phyloP scores from a whole-genome alignment of 2,888 invertebrate genomes.

The Reticulitermes lucifugus region DNA sequence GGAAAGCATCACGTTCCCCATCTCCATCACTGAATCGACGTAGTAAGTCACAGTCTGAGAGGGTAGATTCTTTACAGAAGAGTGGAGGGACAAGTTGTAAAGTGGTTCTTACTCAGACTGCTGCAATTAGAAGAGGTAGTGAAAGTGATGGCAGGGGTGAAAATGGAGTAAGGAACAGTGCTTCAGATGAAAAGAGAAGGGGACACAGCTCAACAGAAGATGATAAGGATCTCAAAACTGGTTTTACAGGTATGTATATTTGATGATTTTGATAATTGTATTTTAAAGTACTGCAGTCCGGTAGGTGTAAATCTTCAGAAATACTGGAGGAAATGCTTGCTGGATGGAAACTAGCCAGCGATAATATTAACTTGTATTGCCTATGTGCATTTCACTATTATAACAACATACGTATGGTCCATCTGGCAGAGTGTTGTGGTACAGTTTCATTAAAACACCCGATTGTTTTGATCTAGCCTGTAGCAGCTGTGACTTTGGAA shows the following conservation, averaged over 20 bases:
- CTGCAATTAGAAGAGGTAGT: conserved; percentile 46
- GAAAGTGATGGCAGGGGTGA: conserved; percentile 43
- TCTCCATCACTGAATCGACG: conserved; percentile 29
- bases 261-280: background rate
- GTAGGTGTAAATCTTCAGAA: too few relatives aligned
- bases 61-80: conserved; percentile 27
- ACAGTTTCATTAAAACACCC: too few relatives aligned
- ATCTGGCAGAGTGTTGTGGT: too few relatives aligned
- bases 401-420: too few relatives aligned
- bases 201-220: conserved; percentile 64
- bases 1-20: conserved; percentile 22
- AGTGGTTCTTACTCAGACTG: conserved; percentile 13
- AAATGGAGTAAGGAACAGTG: conserved; percentile 26
- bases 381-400: too few relatives aligned
- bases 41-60: conserved; percentile 29
- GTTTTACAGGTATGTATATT: conserved; percentile 65
- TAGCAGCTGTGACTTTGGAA: too few relatives aligned
- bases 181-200: conserved; percentile 70
- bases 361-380: too few relatives aligned
- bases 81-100: conserved; percentile 26
- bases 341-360: too few relatives aligned
- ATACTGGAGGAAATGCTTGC: too few relatives aligned
- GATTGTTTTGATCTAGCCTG: too few relatives aligned
- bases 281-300: too few relatives aligned
- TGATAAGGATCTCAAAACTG: conserved; percentile 62